Base-by-base conservation (phyloP, 2,113 vertebrate genomes). In the Pipra filicauda region DNA sequence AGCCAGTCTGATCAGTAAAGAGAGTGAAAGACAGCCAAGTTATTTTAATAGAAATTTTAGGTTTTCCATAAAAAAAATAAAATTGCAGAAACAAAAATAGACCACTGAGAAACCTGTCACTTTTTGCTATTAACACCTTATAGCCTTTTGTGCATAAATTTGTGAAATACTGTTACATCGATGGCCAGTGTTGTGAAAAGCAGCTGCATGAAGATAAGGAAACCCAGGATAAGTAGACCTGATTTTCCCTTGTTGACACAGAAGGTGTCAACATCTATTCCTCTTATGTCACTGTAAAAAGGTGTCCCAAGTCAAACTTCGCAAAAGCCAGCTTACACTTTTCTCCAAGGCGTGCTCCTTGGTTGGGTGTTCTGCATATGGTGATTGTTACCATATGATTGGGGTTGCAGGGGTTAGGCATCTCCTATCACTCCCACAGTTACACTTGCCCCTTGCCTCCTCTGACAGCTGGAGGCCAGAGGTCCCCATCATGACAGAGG, bases 11-110 rank as follows among this genome's bases (percentile, higher is more conserved):
- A 95, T 88, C 88, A 92, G 46, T 61, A 28, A 76, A 64, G 33
- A 88, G 77, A 89, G 21, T 74, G 59, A 83, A 85, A 92, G 61
- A 49, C 35, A 64, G 24, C 9, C 46, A 91, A 58, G 72, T 91
- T 57, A 71, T 91, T 95, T 94, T 79, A 90, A 94, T 89, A 82
- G 33, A 33, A 55, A 72, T 84, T 71, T 91, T 65, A 74, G 28
- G 35, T 73, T 92, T 93, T 83, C 31, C 59, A 74, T 15, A 37
- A 51, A 74, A 72, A 58, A 61, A 26, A 30, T 2, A 15, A n/a
- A 52, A 62, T 23, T 26, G 28, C 22, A 43, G 18, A 88, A 95
- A 70, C 20, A 93, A 43, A 77, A 93, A 20, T 15, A 66, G 43
- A 72, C 33, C 24, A 37, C 33, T 79, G 51, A 59, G 52, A 95